phyloP scores from a whole-genome alignment of 2,888 invertebrate species.

The Liopterus haemorrhoidalis region DNA sequence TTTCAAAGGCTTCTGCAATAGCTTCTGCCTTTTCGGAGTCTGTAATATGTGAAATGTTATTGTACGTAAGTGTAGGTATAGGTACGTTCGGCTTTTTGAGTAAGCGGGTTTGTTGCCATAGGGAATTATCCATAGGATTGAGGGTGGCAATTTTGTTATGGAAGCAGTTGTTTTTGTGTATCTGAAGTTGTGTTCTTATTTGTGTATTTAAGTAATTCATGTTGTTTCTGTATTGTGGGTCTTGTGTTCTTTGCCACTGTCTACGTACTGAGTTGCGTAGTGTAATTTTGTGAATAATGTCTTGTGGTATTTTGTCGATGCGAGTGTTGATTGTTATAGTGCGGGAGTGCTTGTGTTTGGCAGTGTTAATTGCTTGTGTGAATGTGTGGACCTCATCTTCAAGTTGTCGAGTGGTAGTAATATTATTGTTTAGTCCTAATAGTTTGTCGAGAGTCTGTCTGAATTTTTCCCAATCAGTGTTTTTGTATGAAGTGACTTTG shows the following conservation, averaged over 20 bases:
- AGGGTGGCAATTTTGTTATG: constrained; percentile 17
- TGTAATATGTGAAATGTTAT: no score
- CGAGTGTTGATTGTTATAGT: background rate
- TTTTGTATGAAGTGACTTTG: constrained; percentile 4
- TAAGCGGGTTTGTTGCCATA: constrained; percentile 6
- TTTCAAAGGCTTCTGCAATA: no score
- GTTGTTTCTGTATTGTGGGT: no score
- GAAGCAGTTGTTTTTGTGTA: constrained; percentile 15
- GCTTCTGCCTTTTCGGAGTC: no score
- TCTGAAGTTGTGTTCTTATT: no score
- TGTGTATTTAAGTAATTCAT: no score
- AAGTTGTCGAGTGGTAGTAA: background rate
- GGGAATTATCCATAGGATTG: constrained; percentile 17
- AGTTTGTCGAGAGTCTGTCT: background rate
- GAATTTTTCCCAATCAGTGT: constrained; percentile 9
- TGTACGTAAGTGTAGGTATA: background rate
- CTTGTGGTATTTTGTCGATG: background rate
- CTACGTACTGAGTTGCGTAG: no score
- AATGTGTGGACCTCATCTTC: background rate
- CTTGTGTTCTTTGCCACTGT: no score
- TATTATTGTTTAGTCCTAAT: constrained; percentile 4
- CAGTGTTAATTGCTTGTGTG: background rate
- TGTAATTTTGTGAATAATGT: background rate
- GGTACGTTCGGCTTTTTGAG: background rate
- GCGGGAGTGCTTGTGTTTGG: background rate